Base-by-base conservation (phyloP, 2,113 vertebrate species). In the Archocentrus centrarchus region DNA sequence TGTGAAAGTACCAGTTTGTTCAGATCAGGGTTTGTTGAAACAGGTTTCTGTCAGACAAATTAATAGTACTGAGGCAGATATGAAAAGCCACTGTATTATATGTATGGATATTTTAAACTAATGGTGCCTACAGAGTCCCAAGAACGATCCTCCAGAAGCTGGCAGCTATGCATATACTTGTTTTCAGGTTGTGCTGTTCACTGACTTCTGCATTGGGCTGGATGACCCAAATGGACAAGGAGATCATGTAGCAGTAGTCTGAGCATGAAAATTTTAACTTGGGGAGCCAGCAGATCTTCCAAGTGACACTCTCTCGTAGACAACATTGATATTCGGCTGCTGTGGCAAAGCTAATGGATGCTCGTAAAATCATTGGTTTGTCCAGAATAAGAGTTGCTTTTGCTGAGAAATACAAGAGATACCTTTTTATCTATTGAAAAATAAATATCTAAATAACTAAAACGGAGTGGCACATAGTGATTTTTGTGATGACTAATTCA, bases 1-100 rank as follows among this genome's bases (percentile, higher is more conserved):
- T 50, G 32, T 73, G 68, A 73, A 73, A 55, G 47, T 50, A 73
- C 50, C 47, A 55, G 68, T 73, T 55, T 53, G 68, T 35, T 73
- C 47, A 55, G 44, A 73, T 53, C 11, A 73, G 32, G 47, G 27
- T 27, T 73, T 55, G 53, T 73, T 55, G 44, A 73, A 0, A 3
- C 24, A 32, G 22, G 44, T 73, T 73, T 73, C 27, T 53, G 50
- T 53, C 44, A 53, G 44, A 73, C 44, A 32, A 53, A 53, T 73
- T 13, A 73, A 73, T 53, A 32, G 50, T 20, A n/a, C 10, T 53
- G 44, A 53, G 24, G 17, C 66, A 32, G 44, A 53, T 73, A 73
- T 70, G 24, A 73, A 73, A 53, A 53, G 6, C 44, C 50, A 53
- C 17, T 32, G 64, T 70, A 13, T 32, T 57, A 22, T n/a, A 57